Conservation (phyloP, 2,797 vertebrate genomes). For the Rousettus madagascariensis region DNA sequence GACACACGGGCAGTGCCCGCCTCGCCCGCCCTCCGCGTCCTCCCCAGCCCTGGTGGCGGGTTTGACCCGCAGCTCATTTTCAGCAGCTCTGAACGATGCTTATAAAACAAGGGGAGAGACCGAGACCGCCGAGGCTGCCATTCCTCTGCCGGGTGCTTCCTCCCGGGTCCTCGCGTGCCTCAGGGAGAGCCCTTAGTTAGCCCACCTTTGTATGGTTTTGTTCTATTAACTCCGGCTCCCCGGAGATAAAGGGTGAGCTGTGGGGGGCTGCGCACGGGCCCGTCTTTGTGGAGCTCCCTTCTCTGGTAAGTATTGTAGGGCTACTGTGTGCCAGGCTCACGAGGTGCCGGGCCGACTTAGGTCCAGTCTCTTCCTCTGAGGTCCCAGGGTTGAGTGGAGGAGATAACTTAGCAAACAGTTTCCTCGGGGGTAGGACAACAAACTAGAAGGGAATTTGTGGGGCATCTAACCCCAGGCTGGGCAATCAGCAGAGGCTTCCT, state of each 20-base stretch:
- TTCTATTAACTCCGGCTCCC: neutral
- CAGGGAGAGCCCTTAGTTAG: neutral
- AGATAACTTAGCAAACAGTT: too few relatives aligned
- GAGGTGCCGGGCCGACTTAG: neutral
- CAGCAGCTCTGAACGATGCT: neutral
- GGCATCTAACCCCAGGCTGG: neutral
- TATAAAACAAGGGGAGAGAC: neutral
- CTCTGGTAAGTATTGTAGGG: neutral
- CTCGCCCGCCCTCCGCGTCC: neutral
- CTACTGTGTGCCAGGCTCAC: neutral
- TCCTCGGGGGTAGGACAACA: neutral
- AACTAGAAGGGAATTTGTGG: neutral
- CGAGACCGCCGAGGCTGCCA: neutral
- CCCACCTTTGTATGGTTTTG: fast-evolving
- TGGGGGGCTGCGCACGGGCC: neutral
- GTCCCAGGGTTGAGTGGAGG: neutral
- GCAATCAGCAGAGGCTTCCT: neutral
- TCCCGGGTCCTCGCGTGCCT: fast-evolving
- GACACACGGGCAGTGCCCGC: fast-evolving
- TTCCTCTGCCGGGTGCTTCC: neutral
- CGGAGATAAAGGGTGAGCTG: neutral
- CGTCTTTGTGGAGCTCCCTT: neutral
- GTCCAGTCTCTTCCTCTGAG: neutral
- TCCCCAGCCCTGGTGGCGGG: neutral
- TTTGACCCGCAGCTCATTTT: neutral